Evolutionary conservation across 2,797 vertebrate species (phyloP).

Genomic region (Hephaestus fuliginosus): DNA sequence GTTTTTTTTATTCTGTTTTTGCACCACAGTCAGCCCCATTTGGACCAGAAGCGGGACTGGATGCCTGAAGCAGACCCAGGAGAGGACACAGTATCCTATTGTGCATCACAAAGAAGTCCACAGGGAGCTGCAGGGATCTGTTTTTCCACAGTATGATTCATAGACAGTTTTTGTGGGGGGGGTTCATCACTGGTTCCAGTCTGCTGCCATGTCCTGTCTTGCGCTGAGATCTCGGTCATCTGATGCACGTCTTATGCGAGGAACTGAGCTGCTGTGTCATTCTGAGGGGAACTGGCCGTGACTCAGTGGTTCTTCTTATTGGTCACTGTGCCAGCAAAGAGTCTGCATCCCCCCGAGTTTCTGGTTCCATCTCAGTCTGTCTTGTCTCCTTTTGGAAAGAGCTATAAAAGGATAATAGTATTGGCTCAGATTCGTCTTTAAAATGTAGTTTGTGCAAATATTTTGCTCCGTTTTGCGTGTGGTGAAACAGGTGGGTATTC

Average conservation of each 20-base stretch:
- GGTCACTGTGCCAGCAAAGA: slow-evolving; percentile 51
- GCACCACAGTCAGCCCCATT: slow-evolving; percentile 17
- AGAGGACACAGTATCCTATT: slow-evolving; percentile 66
- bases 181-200: slow-evolving; percentile 52
- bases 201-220: slow-evolving; percentile 28
- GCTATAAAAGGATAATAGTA: neutral
- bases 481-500: neutral
- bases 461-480: neutral
- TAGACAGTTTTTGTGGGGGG: slow-evolving; percentile 43
- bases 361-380: slow-evolving; percentile 1
- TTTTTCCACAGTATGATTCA: slow-evolving; percentile 64
- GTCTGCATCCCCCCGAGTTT: slow-evolving; percentile 8
- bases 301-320: slow-evolving; percentile 81
- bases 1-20: slow-evolving; percentile 41
- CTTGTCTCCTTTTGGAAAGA: neutral
- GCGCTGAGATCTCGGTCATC: slow-evolving; percentile 17
- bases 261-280: slow-evolving; percentile 82
- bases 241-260: slow-evolving; percentile 34
- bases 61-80: slow-evolving; percentile 50
- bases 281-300: slow-evolving; percentile 79
- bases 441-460: neutral
- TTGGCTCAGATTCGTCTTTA: neutral
- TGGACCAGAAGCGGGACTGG: slow-evolving; percentile 37
- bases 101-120: slow-evolving; percentile 50
- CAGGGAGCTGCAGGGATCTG: slow-evolving; percentile 40